Conservation (phyloP, 2,797 vertebrate species). For the Microhierax caerulescens region DNA sequence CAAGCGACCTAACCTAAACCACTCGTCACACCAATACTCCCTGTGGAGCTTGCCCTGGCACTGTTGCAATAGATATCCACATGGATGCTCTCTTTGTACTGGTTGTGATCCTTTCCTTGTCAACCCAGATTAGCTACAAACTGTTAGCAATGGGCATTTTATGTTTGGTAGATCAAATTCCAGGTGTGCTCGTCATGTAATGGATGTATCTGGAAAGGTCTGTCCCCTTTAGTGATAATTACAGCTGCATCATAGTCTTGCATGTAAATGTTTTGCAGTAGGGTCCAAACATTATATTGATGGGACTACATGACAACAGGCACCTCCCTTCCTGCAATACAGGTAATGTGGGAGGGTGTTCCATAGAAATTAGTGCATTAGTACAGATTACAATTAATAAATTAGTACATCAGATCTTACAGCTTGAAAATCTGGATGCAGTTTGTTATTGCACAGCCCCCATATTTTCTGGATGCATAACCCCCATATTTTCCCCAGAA, state of each 20-base stretch:
- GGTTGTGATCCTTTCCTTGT: neutral
- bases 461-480: neutral
- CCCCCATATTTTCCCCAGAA: neutral
- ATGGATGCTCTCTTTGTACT: fast-evolving
- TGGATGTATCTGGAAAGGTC: neutral
- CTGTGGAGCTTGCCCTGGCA: neutral
- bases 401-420: neutral
- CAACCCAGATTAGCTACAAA: neutral
- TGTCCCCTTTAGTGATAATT: neutral
- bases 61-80: neutral
- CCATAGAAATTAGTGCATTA: neutral
- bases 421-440: neutral
- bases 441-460: neutral
- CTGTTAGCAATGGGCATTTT: neutral
- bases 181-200: neutral
- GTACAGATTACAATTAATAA: too few relatives aligned
- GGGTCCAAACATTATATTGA: neutral
- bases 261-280: neutral
- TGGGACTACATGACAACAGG: neutral
- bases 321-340: neutral
- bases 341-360: fast-evolving
- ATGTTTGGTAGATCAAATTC: neutral
- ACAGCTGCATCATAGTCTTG: neutral
- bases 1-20: too few relatives aligned
- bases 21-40: too few relatives aligned